These are phyloP conservation scores for Muscicapa comitata DNA, from an alignment of 2,797 vertebrate genomes.

Conservation along the genomic window DNA sequence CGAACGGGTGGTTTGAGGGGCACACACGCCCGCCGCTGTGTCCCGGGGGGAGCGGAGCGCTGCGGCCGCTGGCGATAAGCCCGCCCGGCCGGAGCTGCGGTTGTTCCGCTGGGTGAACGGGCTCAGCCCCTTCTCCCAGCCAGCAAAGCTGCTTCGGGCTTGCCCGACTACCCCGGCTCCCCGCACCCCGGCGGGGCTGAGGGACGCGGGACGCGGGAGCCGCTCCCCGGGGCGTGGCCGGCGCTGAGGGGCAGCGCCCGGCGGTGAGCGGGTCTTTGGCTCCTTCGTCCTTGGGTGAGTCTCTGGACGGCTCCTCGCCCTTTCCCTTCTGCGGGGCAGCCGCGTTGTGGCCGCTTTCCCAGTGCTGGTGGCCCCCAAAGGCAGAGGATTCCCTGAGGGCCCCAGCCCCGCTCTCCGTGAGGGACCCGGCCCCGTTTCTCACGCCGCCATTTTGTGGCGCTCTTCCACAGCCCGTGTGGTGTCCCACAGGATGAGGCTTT, in stretches of 20 bases:
- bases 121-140: background rate
- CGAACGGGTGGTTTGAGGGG: background rate
- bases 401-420: too few species aligned
- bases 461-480: fast-evolving
- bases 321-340: background rate
- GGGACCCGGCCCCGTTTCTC: fast-evolving
- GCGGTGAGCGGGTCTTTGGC: fast-evolving
- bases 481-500: fast-evolving
- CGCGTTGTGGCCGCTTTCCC: background rate
- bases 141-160: background rate
- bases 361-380: fast-evolving
- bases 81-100: background rate
- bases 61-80: background rate
- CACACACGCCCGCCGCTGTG: too few species aligned
- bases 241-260: background rate
- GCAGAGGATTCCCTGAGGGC: fast-evolving
- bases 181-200: background rate
- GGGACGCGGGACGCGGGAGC: too few species aligned
- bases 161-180: background rate
- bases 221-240: background rate
- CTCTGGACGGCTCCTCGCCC: background rate
- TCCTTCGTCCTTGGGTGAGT: background rate
- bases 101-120: background rate
- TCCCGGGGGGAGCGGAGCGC: background rate
- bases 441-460: background rate